Evolutionary conservation across 2,797 vertebrate species (phyloP).

Genomic region (Microctenopoma stevenorrisi): DNA sequence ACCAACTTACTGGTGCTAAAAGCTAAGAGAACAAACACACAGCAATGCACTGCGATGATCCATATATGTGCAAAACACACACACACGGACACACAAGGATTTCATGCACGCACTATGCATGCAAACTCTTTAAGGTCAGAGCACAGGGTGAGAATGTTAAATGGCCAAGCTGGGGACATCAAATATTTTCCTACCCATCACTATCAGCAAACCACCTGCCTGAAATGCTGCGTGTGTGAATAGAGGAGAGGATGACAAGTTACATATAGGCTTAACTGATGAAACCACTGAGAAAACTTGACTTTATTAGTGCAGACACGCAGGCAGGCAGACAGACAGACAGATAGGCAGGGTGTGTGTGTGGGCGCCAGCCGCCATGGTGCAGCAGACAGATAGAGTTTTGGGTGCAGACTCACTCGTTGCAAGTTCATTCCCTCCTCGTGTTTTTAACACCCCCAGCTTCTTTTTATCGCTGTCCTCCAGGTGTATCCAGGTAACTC

Average conservation of each 20-base stretch:
- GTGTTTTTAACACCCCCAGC: slow-evolving; percentile 65
- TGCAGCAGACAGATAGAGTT: slow-evolving; percentile 60
- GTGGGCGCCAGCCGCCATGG: slow-evolving; percentile 47
- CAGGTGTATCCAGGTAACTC: slow-evolving; percentile 89
- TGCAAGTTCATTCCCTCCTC: slow-evolving; percentile 63
- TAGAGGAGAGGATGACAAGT: slow-evolving; percentile 21
- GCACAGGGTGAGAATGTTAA: slow-evolving; percentile 81
- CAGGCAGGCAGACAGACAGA: slow-evolving; percentile 48
- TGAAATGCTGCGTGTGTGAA: slow-evolving; percentile 61
- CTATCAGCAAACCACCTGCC: slow-evolving; percentile 74
- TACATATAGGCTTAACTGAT: slow-evolving; percentile 48
- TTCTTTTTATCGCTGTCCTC: slow-evolving; percentile 81
- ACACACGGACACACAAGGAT: slow-evolving; percentile 35
- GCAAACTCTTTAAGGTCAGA: slow-evolving; percentile 82
- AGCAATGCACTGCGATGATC: slow-evolving; percentile 41
- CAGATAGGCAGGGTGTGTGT: slow-evolving; percentile 33
- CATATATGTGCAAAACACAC: slow-evolving; percentile 34
- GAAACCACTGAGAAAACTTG: slow-evolving; percentile 41
- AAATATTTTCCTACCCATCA: slow-evolving; percentile 86
- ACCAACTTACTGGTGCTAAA: slow-evolving; percentile 78
- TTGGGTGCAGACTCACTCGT: slow-evolving; percentile 49
- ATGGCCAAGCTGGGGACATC: slow-evolving; percentile 75
- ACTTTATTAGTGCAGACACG: slow-evolving; percentile 50
- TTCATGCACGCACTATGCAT: slow-evolving; percentile 53
- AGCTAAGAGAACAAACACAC: slow-evolving; percentile 76